Evolutionary conservation across 2,888 invertebrate genomes (phyloP).

Genomic region (Podabrus alpinus): DNA sequence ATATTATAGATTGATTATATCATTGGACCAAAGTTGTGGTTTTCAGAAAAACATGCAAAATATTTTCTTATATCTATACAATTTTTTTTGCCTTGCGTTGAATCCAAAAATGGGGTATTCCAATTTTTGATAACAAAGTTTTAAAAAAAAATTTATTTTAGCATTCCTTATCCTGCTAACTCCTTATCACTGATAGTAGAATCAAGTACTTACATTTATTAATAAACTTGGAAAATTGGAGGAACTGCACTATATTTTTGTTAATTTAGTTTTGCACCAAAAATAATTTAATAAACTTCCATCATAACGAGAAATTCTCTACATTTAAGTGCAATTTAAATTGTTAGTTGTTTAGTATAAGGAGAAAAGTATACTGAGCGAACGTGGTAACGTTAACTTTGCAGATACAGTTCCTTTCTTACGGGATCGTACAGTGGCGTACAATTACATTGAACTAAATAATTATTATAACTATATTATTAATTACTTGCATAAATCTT

Average conservation of each 20-base stretch:
- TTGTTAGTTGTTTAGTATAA: slow-evolving; percentile 11
- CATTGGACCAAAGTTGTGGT: too few relatives aligned
- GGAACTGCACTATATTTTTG: not conserved
- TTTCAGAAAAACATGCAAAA: too few relatives aligned
- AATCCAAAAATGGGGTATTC: too few relatives aligned
- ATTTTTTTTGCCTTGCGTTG: too few relatives aligned
- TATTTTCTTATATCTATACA: too few relatives aligned
- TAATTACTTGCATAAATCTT: not conserved
- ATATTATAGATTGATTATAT: too few relatives aligned
- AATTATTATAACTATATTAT: slow-evolving; percentile 8
- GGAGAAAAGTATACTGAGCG: slow-evolving; percentile 17
- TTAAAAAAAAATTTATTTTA: too few relatives aligned
- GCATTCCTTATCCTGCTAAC: too few relatives aligned
- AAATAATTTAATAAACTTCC: not conserved
- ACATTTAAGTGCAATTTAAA: not conserved
- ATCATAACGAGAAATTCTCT: not conserved
- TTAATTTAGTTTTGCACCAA: not conserved
- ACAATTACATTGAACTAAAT: slow-evolving; percentile 27
- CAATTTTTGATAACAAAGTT: too few relatives aligned
- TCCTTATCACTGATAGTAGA: not conserved
- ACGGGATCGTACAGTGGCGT: slow-evolving; percentile 46
- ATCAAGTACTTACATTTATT: not conserved
- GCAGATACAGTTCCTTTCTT: slow-evolving; percentile 46
- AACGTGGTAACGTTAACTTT: slow-evolving; percentile 42
- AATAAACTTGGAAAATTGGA: not conserved